Evolutionary conservation across 1,140 invertebrate genomes (phyloP).

Genomic region (Cotesia chilonis): DNA sequence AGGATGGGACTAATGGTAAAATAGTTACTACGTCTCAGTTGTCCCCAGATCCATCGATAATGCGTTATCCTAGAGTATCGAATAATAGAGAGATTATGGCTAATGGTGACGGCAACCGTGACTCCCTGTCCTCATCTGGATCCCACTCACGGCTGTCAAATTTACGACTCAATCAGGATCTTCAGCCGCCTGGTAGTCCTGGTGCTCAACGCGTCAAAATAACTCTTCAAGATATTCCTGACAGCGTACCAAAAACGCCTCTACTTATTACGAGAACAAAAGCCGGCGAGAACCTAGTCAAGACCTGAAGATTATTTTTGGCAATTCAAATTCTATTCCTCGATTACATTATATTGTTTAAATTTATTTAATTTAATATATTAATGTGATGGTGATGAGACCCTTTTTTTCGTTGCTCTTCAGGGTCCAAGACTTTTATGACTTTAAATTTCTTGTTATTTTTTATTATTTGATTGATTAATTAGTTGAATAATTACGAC

Average conservation of each 20-base stretch:
- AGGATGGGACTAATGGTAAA: constrained; percentile 43
- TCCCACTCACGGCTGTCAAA: constrained; percentile 28
- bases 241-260: constrained; percentile 63
- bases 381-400: too few relatives aligned
- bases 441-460: neutral
- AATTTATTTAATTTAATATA: too few relatives aligned
- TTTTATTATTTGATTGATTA: neutral
- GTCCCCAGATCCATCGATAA: neutral
- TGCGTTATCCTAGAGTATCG: constrained; percentile 18
- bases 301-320: constrained; percentile 49
- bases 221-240: constrained; percentile 61
- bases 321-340: too few relatives aligned
- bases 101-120: constrained; percentile 31
- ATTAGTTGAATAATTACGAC: too few relatives aligned
- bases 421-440: too few relatives aligned
- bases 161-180: constrained; percentile 35
- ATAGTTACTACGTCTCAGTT: neutral
- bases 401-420: too few relatives aligned
- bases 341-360: too few relatives aligned
- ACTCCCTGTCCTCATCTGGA: constrained; percentile 38
- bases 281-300: constrained; percentile 62
- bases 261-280: constrained; percentile 61
- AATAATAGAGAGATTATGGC: neutral
- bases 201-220: constrained; percentile 63
- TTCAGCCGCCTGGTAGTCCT: constrained; percentile 53